Percentiles rank a stretch among this genome's conserved stretches.
phyloP scores from a whole-genome alignment of 2,113 vertebrate genomes.

The Varanus komodoensis region DNA sequence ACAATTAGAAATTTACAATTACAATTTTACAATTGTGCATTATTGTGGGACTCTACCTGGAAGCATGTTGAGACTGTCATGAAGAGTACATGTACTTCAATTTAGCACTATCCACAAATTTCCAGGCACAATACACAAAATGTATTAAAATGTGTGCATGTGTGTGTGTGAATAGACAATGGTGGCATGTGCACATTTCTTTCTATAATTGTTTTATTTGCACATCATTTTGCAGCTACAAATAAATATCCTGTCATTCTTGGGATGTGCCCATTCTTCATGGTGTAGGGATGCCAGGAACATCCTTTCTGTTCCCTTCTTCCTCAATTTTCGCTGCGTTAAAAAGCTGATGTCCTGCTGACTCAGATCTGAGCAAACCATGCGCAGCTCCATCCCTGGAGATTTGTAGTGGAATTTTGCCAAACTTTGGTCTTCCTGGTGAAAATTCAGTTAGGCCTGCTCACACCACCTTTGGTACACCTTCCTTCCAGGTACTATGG shows the following conservation, averaged over 20 bases:
- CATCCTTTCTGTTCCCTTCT: no score
- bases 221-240: neutral
- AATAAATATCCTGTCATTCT: neutral
- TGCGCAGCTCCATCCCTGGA: neutral
- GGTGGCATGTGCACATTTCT: neutral
- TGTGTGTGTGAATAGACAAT: neutral
- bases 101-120: no score
- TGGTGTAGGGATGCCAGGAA: no score
- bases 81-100: no score
- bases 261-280: neutral
- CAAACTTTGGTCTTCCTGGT: neutral
- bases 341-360: neutral
- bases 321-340: neutral
- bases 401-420: neutral
- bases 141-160: neutral
- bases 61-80: no score
- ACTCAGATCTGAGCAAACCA: neutral
- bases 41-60: no score
- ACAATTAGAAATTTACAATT: no score
- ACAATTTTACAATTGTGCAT: no score
- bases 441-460: neutral
- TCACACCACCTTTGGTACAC: neutral
- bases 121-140: neutral
- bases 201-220: neutral
- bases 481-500: neutral